These are phyloP conservation scores for Aquatica leii DNA, from an alignment of 2,888 invertebrate genomes.

Conservation along the genomic window DNA sequence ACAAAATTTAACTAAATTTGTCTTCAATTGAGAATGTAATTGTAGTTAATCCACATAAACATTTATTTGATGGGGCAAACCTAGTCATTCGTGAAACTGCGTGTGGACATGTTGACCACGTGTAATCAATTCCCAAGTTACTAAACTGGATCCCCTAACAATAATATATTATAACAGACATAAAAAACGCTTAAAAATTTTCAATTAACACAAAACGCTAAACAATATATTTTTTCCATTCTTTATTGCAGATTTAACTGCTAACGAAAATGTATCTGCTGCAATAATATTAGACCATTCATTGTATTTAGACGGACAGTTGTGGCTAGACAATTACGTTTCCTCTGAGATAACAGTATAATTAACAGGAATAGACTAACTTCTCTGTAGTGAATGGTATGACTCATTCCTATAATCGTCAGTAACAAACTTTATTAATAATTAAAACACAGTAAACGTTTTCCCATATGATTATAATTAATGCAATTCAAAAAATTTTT, in stretches of 20 bases:
- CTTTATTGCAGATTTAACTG: not conserved
- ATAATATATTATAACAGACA: constrained; percentile 39
- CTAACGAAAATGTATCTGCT: not conserved
- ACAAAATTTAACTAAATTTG: not conserved
- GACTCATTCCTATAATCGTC: no score
- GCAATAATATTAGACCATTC: constrained; percentile 10
- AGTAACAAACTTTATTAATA: no score
- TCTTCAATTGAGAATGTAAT: constrained; percentile 1
- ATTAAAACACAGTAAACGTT: no score
- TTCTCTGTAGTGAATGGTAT: constrained; percentile 42
- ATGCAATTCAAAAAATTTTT: no score
- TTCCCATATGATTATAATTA: no score
- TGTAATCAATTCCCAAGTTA: constrained; percentile 42
- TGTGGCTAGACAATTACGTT: constrained; percentile 14
- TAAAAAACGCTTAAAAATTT: constrained; percentile 3
- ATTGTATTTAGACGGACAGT: constrained; percentile 19
- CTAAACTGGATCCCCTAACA: constrained; percentile 39
- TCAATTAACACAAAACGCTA: not conserved
- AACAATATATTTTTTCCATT: not conserved
- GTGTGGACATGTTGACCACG: constrained; percentile 45
- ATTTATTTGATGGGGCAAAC: constrained; percentile 28
- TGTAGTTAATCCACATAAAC: constrained; percentile 13
- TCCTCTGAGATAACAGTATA: constrained; percentile 37
- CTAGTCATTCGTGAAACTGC: constrained; percentile 41
- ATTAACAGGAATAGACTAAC: constrained; percentile 43